A percentile compares a stretch with the other conserved stretches of the same genome.
Conservation (phyloP, 2,888 invertebrate genomes). For the Hirudinaria manillensis region DNA sequence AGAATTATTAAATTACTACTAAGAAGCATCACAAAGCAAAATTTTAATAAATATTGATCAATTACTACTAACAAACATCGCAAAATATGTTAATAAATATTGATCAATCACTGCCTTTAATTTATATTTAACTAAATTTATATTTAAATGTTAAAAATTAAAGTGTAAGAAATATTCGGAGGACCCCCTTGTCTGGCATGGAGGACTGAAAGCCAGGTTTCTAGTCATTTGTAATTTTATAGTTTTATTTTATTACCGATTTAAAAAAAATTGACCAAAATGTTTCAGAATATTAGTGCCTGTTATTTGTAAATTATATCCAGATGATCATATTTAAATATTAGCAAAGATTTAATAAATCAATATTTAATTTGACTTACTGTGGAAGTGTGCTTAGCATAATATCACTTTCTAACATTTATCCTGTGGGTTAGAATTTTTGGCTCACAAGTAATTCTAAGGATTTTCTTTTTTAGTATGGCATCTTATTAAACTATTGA, state of each 20-base stretch:
- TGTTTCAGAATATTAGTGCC: no score
- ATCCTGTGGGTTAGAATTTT: no score
- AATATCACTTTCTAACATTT: no score
- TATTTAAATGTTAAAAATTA: background rate
- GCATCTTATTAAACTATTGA: background rate
- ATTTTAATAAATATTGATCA: background rate
- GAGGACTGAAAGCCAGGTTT: conserved; percentile 50
- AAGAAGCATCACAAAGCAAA: background rate
- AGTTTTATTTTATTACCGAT: background rate
- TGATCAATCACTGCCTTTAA: background rate
- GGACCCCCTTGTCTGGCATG: conserved; percentile 52
- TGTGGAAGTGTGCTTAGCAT: no score
- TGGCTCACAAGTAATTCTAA: background rate
- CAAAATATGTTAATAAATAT: background rate
- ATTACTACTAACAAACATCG: background rate
- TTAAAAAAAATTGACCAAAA: no score
- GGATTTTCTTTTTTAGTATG: conserved; percentile 8
- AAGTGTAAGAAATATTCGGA: conserved; percentile 49
- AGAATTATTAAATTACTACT: background rate
- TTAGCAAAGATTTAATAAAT: no score
- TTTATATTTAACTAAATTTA: background rate
- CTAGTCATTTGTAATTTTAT: background rate
- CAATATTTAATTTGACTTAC: no score
- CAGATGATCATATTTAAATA: no score
- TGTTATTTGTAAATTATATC: no score